phyloP scores from a whole-genome alignment of 2,888 invertebrate genomes.

The Nemapogon koenigi region DNA sequence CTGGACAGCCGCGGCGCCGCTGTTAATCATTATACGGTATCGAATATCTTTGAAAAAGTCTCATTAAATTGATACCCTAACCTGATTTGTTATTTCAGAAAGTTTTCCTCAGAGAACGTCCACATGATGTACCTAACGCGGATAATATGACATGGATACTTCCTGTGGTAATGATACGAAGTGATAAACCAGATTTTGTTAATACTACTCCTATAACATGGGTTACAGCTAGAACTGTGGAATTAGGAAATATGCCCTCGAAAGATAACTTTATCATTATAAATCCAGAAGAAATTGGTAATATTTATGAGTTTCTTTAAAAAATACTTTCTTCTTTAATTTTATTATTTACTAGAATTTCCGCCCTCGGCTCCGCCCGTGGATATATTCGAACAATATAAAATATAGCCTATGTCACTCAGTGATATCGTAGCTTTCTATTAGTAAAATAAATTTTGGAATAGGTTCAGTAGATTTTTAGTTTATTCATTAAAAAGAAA shows the following conservation, averaged over 20 bases:
- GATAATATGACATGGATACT: constrained; percentile 78
- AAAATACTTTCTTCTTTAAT: background rate
- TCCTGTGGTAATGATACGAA: constrained; percentile 69
- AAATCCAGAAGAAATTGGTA: constrained; percentile 85
- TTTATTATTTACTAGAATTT: background rate
- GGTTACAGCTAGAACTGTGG: constrained; percentile 67
- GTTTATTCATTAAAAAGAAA: no score
- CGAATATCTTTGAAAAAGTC: background rate
- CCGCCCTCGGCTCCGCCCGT: no score
- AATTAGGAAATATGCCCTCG: constrained; percentile 57
- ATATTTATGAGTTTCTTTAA: constrained; percentile 9
- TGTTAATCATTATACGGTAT: background rate
- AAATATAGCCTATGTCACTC: no score
- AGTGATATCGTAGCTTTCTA: no score
- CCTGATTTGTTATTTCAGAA: constrained; percentile 43
- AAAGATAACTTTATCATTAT: constrained; percentile 74
- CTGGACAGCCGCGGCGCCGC: background rate
- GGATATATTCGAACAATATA: no score
- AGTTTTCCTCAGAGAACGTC: constrained; percentile 75
- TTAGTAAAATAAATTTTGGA: no score
- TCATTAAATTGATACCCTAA: background rate
- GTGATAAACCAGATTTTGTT: constrained; percentile 65
- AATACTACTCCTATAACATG: constrained; percentile 66
- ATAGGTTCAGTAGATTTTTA: no score
- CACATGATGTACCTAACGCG: constrained; percentile 74